Conservation (phyloP, 2,113 vertebrate species). For the Prinia subflava region DNA sequence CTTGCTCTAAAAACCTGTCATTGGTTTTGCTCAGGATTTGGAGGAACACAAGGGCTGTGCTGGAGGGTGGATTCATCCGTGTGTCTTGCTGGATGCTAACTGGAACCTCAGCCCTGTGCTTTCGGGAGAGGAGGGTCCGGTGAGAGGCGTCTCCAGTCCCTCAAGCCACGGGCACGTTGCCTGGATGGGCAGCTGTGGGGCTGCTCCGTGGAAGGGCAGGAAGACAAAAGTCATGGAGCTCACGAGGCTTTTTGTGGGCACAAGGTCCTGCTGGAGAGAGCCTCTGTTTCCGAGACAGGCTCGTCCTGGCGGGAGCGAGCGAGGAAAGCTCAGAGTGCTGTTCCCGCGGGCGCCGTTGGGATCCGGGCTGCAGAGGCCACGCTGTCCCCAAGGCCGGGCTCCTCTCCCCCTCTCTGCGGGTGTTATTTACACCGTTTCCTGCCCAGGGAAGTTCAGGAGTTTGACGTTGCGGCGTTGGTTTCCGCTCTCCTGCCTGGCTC, state of each 20-base stretch:
- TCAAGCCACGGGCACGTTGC: accelerated
- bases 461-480: slow-evolving; percentile 29
- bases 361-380: not conserved
- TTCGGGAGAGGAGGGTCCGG: not conserved
- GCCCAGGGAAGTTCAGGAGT: slow-evolving; percentile 56
- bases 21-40: not conserved
- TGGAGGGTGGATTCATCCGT: not conserved
- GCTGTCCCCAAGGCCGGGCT: not conserved
- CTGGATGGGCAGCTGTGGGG: accelerated
- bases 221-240: not conserved
- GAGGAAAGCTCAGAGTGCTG: accelerated
- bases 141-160: accelerated
- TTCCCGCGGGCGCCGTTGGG: not conserved
- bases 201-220: not conserved
- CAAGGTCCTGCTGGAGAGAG: not conserved
- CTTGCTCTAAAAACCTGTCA: not conserved
- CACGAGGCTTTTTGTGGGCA: accelerated
- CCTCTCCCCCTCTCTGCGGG: slow-evolving; percentile 15
- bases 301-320: accelerated
- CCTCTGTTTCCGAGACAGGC: not conserved
- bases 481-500: slow-evolving; percentile 30
- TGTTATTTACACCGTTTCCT: slow-evolving; percentile 53
- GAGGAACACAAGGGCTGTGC: accelerated
- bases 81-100: not conserved
- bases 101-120: not conserved